Evolutionary conservation across 2,888 invertebrate species (phyloP).

Genomic region (Imbricaverruca yamaguchii): DNA sequence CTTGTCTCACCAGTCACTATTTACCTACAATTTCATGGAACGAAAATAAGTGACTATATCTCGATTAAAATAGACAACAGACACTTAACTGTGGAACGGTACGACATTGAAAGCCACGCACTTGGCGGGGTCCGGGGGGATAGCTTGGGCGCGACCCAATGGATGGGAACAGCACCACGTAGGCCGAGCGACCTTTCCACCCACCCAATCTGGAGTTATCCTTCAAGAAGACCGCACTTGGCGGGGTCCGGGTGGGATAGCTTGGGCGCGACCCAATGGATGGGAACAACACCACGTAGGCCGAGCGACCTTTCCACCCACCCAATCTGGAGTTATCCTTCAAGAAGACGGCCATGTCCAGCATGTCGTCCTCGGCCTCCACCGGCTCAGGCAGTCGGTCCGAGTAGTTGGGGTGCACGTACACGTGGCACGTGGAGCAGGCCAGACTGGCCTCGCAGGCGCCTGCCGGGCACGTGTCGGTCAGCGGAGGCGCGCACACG

Average conservation of each 20-base stretch:
- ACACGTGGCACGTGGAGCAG: constrained; percentile 97
- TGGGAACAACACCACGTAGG: too few species aligned
- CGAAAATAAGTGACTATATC: too few species aligned
- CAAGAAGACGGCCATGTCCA: constrained; percentile 93
- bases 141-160: too few species aligned
- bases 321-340: constrained; percentile 90
- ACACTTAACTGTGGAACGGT: too few species aligned
- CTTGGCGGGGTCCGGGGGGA: too few species aligned
- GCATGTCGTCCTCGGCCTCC: constrained; percentile 92
- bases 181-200: constrained; percentile 23
- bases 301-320: constrained; percentile 37
- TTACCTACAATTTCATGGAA: too few species aligned
- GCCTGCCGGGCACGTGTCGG: constrained; percentile 47
- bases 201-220: constrained; percentile 86
- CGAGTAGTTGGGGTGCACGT: constrained; percentile 65
- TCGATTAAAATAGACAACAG: too few species aligned
- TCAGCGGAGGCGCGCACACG: constrained; percentile 44
- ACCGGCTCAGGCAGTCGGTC: constrained; percentile 68
- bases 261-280: too few species aligned
- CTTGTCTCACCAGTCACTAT: too few species aligned
- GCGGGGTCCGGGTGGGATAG: too few species aligned
- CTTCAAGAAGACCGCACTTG: constrained; percentile 82
- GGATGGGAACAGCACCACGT: too few species aligned
- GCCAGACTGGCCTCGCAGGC: constrained; percentile 98
- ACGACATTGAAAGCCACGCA: too few species aligned